phyloP scores from a whole-genome alignment of 2,888 invertebrate species.

The Hirtodrosophila alboralis region DNA sequence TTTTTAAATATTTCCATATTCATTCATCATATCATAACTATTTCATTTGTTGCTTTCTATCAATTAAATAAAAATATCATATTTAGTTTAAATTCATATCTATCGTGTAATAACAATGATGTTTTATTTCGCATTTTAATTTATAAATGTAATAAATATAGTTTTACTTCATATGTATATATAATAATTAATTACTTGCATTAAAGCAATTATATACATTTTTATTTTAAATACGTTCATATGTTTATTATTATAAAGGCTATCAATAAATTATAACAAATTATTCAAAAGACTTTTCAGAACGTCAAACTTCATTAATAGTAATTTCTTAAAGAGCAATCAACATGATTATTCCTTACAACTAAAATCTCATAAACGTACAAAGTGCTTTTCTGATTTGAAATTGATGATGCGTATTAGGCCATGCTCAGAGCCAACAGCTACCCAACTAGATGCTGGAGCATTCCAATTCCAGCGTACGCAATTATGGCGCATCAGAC shows the following conservation, averaged over 20 bases:
- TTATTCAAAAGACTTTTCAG: slow-evolving; percentile 17
- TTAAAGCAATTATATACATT: slow-evolving; percentile 21
- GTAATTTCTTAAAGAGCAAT: slow-evolving; percentile 11
- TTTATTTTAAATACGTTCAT: slow-evolving; percentile 16
- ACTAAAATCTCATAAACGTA: slow-evolving; percentile 24
- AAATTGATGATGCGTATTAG: slow-evolving; percentile 75
- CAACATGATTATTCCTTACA: slow-evolving; percentile 15
- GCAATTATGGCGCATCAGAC: slow-evolving; percentile 73
- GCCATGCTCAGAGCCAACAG: slow-evolving; percentile 82
- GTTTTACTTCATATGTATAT: slow-evolving; percentile 15
- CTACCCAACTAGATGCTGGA: slow-evolving; percentile 63
- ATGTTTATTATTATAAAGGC: slow-evolving; percentile 14
- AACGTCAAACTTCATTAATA: slow-evolving; percentile 3
- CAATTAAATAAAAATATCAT: neutral
- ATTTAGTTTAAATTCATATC: neutral
- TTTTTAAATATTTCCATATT: no score
- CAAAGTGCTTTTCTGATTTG: slow-evolving; percentile 34
- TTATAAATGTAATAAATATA: slow-evolving; percentile 45
- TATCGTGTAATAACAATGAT: slow-evolving; percentile 6
- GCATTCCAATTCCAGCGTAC: slow-evolving; percentile 80
- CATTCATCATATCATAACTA: neutral
- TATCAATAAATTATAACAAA: slow-evolving; percentile 39
- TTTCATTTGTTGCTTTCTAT: neutral
- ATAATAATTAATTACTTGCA: slow-evolving; percentile 23
- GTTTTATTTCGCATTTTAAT: slow-evolving; percentile 20